phyloP scores from a whole-genome alignment of 2,888 invertebrate genomes.

The Diplolepis rosae region DNA sequence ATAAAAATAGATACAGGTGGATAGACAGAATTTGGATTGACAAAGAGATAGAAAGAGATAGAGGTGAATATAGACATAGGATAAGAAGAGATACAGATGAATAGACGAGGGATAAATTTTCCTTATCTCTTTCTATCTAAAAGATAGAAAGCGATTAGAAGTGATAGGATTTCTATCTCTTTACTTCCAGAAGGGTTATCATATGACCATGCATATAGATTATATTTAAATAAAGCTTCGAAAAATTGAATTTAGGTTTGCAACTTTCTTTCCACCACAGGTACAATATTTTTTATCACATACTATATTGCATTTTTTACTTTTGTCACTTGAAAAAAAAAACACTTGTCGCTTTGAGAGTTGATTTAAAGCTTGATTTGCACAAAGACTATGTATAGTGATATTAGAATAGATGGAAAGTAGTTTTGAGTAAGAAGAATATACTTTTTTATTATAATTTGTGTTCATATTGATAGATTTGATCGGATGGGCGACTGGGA shows the following conservation, averaged over 20 bases:
- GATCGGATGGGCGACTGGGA: slow-evolving; percentile 6
- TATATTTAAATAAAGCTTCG: too few species aligned
- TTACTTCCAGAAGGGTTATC: too few species aligned
- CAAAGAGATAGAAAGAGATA: too few species aligned
- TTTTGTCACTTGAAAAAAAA: neutral
- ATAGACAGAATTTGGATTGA: too few species aligned
- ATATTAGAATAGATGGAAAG: neutral
- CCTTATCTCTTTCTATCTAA: too few species aligned
- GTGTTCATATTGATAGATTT: neutral
- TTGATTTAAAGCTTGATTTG: neutral
- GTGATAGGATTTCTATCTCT: too few species aligned
- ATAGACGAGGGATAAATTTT: too few species aligned
- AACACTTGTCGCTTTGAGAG: neutral
- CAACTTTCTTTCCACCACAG: neutral
- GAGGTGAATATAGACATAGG: too few species aligned
- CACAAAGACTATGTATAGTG: neutral
- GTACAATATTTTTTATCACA: neutral
- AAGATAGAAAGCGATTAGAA: too few species aligned
- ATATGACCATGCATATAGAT: too few species aligned
- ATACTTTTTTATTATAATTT: neutral
- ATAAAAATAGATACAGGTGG: too few species aligned
- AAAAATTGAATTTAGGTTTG: neutral
- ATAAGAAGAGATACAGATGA: too few species aligned
- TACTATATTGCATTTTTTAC: neutral
- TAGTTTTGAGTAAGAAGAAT: neutral